These are phyloP conservation scores for Camponotus vicinus DNA, from an alignment of 1,140 invertebrate species.

Conservation along the genomic window DNA sequence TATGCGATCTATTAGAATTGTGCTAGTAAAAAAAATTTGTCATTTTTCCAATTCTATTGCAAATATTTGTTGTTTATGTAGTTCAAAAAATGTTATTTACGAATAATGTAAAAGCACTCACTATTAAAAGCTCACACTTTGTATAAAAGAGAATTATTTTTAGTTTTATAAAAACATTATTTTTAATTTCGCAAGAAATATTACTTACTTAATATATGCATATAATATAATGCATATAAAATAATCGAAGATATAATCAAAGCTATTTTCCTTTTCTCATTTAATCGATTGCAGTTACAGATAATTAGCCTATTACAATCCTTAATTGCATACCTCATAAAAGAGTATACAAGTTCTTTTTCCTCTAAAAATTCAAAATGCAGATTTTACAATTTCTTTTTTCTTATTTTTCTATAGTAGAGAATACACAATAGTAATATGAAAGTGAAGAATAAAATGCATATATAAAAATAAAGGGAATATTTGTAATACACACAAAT, in stretches of 20 bases:
- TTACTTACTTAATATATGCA: slow-evolving; percentile 5
- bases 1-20: too few species aligned
- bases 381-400: not conserved
- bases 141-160: not conserved
- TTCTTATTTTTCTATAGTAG: not conserved
- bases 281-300: slow-evolving; percentile 23
- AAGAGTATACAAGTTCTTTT: not conserved
- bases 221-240: slow-evolving; percentile 15
- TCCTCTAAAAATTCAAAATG: not conserved
- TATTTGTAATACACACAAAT: not conserved
- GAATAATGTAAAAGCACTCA: not conserved
- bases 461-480: too few species aligned
- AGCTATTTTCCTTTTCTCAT: slow-evolving; percentile 19
- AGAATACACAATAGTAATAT: not conserved
- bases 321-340: slow-evolving; percentile 34
- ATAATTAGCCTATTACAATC: slow-evolving; percentile 52
- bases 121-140: not conserved
- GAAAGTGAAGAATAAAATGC: too few species aligned
- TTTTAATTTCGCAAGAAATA: slow-evolving; percentile 28
- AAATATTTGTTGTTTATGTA: not conserved
- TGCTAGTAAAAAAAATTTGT: not conserved
- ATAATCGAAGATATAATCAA: slow-evolving; percentile 50
- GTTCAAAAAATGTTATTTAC: not conserved
- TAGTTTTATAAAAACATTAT: not conserved
- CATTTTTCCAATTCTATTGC: not conserved